Evolutionary conservation across 2,888 invertebrate genomes (phyloP), one percentile per base, ranked within the genome.

Genomic region (Cheilosia scutellata): DNA sequence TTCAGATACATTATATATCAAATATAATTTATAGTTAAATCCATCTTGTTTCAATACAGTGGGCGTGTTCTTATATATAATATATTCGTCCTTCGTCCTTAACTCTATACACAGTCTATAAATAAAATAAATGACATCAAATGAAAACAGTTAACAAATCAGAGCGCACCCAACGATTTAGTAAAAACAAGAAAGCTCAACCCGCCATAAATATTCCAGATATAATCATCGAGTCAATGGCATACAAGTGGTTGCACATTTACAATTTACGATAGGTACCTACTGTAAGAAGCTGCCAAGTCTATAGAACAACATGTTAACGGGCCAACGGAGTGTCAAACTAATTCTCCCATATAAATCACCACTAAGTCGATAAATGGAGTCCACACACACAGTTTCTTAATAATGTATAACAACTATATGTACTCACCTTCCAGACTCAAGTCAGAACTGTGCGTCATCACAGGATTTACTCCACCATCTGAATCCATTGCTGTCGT

Each of bases 361-460:
- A 51, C 31, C 40, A 60, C 42, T 42, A 42, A 60, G 60, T 42
- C 42, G 42, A 44, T 62, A 60, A 44, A 44, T 29, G 29, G 2
- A 29, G 29, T 27, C n/a, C 40, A n/a, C 51, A 25, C 31, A 27
- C 49, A 16, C 1, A 27, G 27, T 6, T 27, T 5, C 5, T 62
- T 62, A 60, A 60, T 42, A 25, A 40, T 13, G 25, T 27, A 20
- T 20, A 20, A 40, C 9, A 20, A 47, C 44, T 27, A 5, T 11
- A 4, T n/a, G 31, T 27, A 88, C 89, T 89, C 89, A 92, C 92
- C 92, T 89, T 92, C 92, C 4, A 92, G 89, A 79, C 90, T 91
- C 25, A 90, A 88, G 87, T 91, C 92, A 40, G 92, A 89, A 55
- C 91, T 91, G 75, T 92, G 91, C 66, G 91, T 91, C 90, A 92